Evolutionary conservation across 2,888 invertebrate genomes (phyloP).

Genomic region (Capitulum mitella): DNA sequence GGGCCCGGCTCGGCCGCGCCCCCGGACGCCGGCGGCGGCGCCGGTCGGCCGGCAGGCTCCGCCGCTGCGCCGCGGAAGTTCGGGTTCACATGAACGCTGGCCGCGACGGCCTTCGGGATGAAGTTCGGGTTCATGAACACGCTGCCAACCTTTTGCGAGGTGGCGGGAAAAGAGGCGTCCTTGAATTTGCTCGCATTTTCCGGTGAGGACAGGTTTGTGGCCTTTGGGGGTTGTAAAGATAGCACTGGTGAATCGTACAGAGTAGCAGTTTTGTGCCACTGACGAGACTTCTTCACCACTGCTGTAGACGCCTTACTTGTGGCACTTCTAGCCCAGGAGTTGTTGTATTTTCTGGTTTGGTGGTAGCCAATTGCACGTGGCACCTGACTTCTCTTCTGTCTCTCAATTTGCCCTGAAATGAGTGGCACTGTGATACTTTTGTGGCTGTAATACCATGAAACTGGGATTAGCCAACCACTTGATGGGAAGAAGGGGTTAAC

Average conservation of each 20-base stretch:
- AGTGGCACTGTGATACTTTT: too few species aligned
- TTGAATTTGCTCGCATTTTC: neutral
- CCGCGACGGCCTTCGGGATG: neutral
- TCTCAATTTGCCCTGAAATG: conserved; percentile 1
- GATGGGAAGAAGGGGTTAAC: too few species aligned
- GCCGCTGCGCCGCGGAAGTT: neutral
- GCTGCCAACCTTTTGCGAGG: neutral
- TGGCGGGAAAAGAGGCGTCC: neutral
- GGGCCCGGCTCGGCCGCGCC: neutral
- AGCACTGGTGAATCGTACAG: neutral
- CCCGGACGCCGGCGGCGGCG: neutral
- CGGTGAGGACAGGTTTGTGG: too few species aligned
- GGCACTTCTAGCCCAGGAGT: neutral
- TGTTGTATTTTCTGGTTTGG: neutral
- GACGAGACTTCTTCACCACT: neutral
- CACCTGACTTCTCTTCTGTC: neutral
- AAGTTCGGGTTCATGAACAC: neutral
- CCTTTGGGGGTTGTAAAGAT: too few species aligned
- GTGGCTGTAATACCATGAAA: too few species aligned
- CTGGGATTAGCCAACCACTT: too few species aligned
- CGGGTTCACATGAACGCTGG: neutral
- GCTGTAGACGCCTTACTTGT: neutral
- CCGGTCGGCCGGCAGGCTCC: too few species aligned
- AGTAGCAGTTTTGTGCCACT: neutral
- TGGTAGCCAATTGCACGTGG: neutral